phyloP scores from a whole-genome alignment of 2,113 vertebrate species.

The Poeciliopsis occidentalis region DNA sequence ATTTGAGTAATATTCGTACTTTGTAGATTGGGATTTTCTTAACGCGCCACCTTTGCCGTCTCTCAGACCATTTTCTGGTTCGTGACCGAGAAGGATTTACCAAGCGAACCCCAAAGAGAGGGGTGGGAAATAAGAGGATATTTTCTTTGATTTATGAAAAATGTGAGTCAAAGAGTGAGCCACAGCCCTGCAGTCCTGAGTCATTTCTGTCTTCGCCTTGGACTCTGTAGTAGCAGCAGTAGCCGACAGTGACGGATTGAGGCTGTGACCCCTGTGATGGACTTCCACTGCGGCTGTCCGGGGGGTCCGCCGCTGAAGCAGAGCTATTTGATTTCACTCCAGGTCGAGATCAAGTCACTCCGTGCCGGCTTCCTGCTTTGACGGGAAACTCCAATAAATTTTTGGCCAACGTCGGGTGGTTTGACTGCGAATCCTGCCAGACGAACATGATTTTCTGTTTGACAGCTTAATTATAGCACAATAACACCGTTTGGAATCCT shows the following conservation, averaged over 20 bases:
- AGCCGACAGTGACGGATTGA: constrained; percentile 66
- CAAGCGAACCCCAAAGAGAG: background rate
- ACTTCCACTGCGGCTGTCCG: constrained; percentile 55
- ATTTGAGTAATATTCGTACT: constrained; percentile 3
- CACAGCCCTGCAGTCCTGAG: constrained; percentile 22
- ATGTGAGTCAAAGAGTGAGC: constrained; percentile 28
- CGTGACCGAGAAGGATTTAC: constrained; percentile 27
- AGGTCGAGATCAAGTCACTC: constrained; percentile 25
- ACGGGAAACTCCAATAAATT: constrained; percentile 35
- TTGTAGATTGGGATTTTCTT: constrained; percentile 4
- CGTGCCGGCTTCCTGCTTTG: background rate
- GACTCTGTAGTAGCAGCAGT: constrained; percentile 31
- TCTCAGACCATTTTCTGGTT: background rate
- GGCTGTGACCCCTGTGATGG: constrained; percentile 69
- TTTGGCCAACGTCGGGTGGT: background rate
- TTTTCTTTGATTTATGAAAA: constrained; percentile 28
- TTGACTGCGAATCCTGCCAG: background rate
- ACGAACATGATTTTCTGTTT: background rate
- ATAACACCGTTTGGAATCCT: too few relatives aligned
- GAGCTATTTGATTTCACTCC: constrained; percentile 52
- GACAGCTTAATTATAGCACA: constrained; percentile 7
- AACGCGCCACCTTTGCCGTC: background rate
- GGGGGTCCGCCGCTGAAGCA: constrained; percentile 39
- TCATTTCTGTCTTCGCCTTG: constrained; percentile 49
- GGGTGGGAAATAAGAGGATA: background rate